Evolutionary conservation across 1,140 invertebrate species (phyloP).

Genomic region (Dinoponera quadriceps): DNA sequence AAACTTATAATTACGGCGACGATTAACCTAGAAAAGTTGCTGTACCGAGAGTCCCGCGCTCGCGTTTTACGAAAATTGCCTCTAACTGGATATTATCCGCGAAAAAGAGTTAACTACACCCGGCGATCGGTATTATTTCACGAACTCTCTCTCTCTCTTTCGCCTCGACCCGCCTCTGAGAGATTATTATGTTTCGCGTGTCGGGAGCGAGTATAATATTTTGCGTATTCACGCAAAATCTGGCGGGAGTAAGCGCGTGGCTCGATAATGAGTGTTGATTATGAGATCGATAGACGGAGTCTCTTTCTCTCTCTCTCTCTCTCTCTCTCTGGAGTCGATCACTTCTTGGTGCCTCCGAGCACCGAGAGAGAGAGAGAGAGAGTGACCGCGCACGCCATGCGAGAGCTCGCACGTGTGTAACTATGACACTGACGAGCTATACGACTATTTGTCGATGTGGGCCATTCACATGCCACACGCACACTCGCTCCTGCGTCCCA

Average conservation of each 20-base stretch:
- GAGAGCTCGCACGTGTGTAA: slow-evolving; percentile 2
- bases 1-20: slow-evolving; percentile 3
- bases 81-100: slow-evolving; percentile 2
- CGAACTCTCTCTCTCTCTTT: too few species aligned
- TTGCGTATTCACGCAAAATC: too few species aligned
- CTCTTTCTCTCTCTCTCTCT: too few species aligned
- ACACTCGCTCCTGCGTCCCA: slow-evolving; percentile 15
- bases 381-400: too few species aligned
- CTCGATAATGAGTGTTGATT: slow-evolving; percentile 7
- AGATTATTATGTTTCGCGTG: too few species aligned
- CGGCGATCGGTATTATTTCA: background rate
- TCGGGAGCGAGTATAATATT: too few species aligned
- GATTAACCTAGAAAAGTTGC: slow-evolving; percentile 6
- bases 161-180: too few species aligned
- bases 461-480: slow-evolving; percentile 17
- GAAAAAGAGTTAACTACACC: background rate
- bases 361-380: too few species aligned
- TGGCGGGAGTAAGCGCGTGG: too few species aligned
- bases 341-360: slow-evolving; percentile 26
- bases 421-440: slow-evolving; percentile 24
- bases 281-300: background rate
- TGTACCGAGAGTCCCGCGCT: background rate
- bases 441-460: slow-evolving; percentile 35
- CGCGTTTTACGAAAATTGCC: slow-evolving; percentile 11
- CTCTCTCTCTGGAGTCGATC: slow-evolving; percentile 34